Base-by-base conservation (phyloP, 2,113 vertebrate species). In the Aleadryas rufinucha region DNA sequence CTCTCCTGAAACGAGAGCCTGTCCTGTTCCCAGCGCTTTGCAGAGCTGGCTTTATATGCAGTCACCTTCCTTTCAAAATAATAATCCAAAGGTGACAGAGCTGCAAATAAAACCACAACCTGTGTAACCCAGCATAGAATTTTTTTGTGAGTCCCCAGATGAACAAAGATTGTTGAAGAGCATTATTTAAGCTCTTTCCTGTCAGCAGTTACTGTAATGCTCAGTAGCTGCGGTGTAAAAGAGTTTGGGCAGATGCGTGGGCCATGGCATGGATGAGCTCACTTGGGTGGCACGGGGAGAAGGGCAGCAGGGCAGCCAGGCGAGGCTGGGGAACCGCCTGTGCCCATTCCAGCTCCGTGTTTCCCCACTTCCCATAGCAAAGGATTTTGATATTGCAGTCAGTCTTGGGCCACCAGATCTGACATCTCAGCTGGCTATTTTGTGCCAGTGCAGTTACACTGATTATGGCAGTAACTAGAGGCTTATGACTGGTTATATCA, bases 81-180 rank as follows among this genome's bases (percentile, higher is more conserved):
- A 79, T 69, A 88, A 92, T 71, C 64, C 72, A 26, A 53, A 57
- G 70, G 71, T 93, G 82, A 89, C 66, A 70, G 49, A 78, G 64
- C 80, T 87, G 64, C 72, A 93, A 95, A 82, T 75, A 77, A 90
- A 96, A 94, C 66, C 0, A 3, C 27, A 87, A 76, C 61, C 31
- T 21, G 75, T 66, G 44, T 64, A 87, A 96, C 17, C 41, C 86
- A 71, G 89, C 7, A 7, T 0, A 47, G 69, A 81, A 72, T 4
- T 87, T 86, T 93, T 66, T 66, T 47, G 72, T 59, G 79, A 92
- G 76, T 72, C 87, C 65, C 88, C 65, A 87, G 86, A 91, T 66
- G 53, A 94, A 66, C 76, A 70, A 70, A 77, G 65, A 71, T 11
- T 63, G 65, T 5, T 63, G 39, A 49, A 90, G 90, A 35, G 35